Percentiles rank a stretch among this genome's conserved stretches.
phyloP scores from a whole-genome alignment of 2,888 invertebrate genomes.

The Caenorhabditis drosophilae region DNA sequence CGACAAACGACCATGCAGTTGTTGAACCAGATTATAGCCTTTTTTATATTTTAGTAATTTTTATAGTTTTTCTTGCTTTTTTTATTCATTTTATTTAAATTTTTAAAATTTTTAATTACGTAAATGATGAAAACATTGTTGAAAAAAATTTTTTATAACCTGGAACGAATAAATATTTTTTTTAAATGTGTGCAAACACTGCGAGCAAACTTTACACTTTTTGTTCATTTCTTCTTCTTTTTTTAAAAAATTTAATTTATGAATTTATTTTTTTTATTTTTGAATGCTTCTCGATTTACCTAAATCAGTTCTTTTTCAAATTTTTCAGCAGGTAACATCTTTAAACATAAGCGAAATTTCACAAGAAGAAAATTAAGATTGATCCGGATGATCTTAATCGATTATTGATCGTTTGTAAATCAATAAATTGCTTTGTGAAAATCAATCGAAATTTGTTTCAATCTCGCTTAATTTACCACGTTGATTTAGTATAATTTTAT shows the following conservation, averaged over 20 bases:
- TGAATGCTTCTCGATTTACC: conserved; percentile 3
- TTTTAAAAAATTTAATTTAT: not conserved
- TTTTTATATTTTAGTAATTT: conserved; percentile 11
- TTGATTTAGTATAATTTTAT: conserved; percentile 15
- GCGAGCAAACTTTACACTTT: not conserved
- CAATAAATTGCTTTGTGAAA: conserved; percentile 10
- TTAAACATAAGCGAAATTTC: too few relatives aligned
- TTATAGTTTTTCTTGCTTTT: not conserved
- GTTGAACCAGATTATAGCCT: conserved; percentile 21
- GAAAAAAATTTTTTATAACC: not conserved
- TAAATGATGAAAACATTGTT: too few relatives aligned
- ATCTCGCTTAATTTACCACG: conserved; percentile 19
- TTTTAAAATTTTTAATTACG: too few relatives aligned
- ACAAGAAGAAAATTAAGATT: not conserved
- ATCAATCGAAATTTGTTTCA: conserved; percentile 12
- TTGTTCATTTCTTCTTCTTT: not conserved
- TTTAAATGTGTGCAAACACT: not conserved
- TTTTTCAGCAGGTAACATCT: not conserved
- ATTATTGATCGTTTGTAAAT: conserved; percentile 2
- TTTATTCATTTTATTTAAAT: too few relatives aligned
- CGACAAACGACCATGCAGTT: conserved; percentile 24
- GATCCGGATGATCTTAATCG: not conserved
- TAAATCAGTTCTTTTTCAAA: not conserved
- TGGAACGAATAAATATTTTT: not conserved
- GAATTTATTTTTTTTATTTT: not conserved